A percentile compares a stretch with the other conserved stretches of the same genome.
Conservation (phyloP, 1,140 invertebrate genomes). For the Drosophila triauraria region DNA sequence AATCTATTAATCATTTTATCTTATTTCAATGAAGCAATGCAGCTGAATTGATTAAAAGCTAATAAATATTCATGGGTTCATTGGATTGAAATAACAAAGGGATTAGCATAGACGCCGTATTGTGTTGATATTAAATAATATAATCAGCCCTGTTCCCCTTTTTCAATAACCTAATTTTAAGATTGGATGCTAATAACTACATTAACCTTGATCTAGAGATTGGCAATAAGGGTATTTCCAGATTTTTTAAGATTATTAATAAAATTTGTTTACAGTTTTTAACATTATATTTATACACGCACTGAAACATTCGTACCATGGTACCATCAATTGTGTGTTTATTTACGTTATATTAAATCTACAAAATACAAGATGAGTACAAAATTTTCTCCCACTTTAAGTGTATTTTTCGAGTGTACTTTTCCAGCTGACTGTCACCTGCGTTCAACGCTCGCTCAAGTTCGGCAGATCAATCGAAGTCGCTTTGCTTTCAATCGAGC, state of each 20-base stretch:
- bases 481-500: constrained; percentile 42
- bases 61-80: constrained; percentile 29
- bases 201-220: background rate
- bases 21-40: background rate
- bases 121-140: constrained; percentile 15
- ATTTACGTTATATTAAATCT: background rate
- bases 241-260: background rate
- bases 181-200: background rate
- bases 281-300: no score
- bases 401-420: constrained; percentile 11
- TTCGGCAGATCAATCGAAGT: constrained; percentile 69
- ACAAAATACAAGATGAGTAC: background rate
- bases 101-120: constrained; percentile 8
- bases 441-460: constrained; percentile 62
- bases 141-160: constrained; percentile 8
- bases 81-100: constrained; percentile 3
- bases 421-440: constrained; percentile 43
- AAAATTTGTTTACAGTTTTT: no score
- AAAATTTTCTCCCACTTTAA: background rate
- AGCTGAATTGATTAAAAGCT: constrained; percentile 5
- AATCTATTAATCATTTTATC: constrained; percentile 10
- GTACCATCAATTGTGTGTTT: no score
- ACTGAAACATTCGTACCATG: no score
- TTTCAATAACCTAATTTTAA: constrained; percentile 7
- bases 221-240: background rate